Base-by-base conservation (phyloP, 2,113 vertebrate genomes). In the Machaerirhynchus nigripectus region DNA sequence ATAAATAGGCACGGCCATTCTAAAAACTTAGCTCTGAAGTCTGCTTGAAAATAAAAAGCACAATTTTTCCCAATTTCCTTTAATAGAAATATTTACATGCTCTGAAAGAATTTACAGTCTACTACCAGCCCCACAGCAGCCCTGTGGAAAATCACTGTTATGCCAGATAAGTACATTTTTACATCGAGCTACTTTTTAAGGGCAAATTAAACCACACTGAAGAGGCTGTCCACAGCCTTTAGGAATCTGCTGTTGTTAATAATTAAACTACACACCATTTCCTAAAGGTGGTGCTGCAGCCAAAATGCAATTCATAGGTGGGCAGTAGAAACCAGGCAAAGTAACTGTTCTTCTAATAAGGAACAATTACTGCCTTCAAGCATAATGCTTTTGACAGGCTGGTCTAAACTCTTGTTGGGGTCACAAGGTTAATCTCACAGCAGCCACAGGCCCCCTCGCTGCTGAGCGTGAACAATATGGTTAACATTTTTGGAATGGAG, bases 401-500 rank as follows among this genome's bases (percentile, higher is more conserved):
- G 90, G 44, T 92, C 88, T 97, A 93, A 96, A 95, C 91, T 94
- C 95, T 96, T 94, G 89, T 93, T 3, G 2, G 68, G 94, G 92
- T 97, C 97, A 96, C 47, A 89, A 68, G 94, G 94, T 95, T 96
- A 96, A 97, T 96, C 84, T 82, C 88, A 52, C 49, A 93, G 90
- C 85, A 94, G 80, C 84, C 83, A 97, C 84, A 94, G 89, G 87
- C 95, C 81, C 64, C 78, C 86, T 95, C 37, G n/a, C 80, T 71
- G 92, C 74, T 91, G 80, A 95, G 95, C 69, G 37, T 96, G 90
- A 87, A 95, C 93, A 93, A 96, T 95, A 94, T 86, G 93, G 95
- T 94, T 89, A 93, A 95, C 86, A 85, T 96, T 96, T 96, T 90
- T 93, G 85, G 90, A 94, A 95, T 1, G 55, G 89, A 95, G 94